phyloP scores from a whole-genome alignment of 2,888 invertebrate genomes.

The Mesochorus sp. region DNA sequence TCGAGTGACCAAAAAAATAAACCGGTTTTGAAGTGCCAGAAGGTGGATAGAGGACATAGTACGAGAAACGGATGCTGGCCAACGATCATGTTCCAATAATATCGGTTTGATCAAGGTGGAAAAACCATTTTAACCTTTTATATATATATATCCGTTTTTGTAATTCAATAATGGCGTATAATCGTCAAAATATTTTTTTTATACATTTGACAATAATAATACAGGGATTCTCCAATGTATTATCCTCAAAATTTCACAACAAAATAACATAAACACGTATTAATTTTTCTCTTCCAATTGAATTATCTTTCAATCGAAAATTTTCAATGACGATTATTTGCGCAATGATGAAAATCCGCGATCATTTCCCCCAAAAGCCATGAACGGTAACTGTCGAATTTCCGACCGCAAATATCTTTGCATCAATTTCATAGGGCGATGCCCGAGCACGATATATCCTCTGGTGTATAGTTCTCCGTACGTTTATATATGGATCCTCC shows the following conservation, averaged over 20 bases:
- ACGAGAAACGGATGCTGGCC: conserved; percentile 11
- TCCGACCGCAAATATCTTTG: conserved; percentile 17
- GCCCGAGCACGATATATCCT: conserved; percentile 1
- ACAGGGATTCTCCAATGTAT: no score
- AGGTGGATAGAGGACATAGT: conserved; percentile 26
- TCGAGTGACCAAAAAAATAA: conserved; percentile 8
- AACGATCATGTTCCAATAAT: conserved; percentile 30
- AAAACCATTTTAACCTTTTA: no score
- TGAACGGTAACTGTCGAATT: conserved; percentile 16
- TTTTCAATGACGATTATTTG: no score
- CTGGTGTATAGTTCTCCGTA: conserved; percentile 4
- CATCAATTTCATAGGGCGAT: conserved; percentile 35
- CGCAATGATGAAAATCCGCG: no score
- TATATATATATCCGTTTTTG: no score
- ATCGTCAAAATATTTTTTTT: no score
- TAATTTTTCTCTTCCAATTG: no score
- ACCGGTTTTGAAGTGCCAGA: conserved; percentile 29
- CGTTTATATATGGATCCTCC: conserved; percentile 36
- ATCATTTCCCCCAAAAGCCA: background rate
- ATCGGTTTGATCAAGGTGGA: background rate
- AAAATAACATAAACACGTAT: no score
- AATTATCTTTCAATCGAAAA: no score
- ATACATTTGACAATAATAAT: no score
- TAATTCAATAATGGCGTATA: no score
- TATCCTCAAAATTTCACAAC: no score